Conservation (phyloP, 2,888 invertebrate genomes). For the Zeuzera pyrina region DNA sequence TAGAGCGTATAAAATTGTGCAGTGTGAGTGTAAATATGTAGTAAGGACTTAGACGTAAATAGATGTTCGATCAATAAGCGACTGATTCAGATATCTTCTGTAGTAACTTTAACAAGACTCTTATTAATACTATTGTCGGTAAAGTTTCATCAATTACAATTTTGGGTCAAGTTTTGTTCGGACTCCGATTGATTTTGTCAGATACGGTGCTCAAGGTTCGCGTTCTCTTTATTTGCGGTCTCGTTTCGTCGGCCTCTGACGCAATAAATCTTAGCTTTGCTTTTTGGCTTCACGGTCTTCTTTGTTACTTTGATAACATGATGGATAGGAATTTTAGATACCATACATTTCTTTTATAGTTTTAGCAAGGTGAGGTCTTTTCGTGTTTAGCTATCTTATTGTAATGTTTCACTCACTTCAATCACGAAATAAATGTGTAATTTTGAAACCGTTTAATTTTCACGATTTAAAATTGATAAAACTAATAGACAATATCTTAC, state of each 20-base stretch:
- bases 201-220: constrained; percentile 67
- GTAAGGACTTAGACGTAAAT: not conserved
- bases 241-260: constrained; percentile 67
- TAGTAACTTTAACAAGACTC: too few species aligned
- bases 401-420: too few species aligned
- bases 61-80: not conserved
- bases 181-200: constrained; percentile 71
- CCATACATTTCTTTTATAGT: constrained; percentile 41
- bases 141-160: constrained; percentile 51
- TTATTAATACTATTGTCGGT: constrained; percentile 16
- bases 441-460: too few species aligned
- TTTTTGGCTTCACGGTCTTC: constrained; percentile 61
- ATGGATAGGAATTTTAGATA: constrained; percentile 57
- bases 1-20: too few species aligned
- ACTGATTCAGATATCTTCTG: not conserved
- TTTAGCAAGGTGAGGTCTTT: constrained; percentile 36
- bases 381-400: too few species aligned
- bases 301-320: constrained; percentile 61
- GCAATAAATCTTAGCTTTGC: constrained; percentile 63
- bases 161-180: constrained; percentile 67
- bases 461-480: too few species aligned
- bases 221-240: constrained; percentile 72
- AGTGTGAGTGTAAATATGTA: too few species aligned
- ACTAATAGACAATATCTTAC: too few species aligned
- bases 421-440: too few species aligned